Evolutionary conservation across 2,888 invertebrate genomes (phyloP).

Genomic region (Tetheella fluctuosa): DNA sequence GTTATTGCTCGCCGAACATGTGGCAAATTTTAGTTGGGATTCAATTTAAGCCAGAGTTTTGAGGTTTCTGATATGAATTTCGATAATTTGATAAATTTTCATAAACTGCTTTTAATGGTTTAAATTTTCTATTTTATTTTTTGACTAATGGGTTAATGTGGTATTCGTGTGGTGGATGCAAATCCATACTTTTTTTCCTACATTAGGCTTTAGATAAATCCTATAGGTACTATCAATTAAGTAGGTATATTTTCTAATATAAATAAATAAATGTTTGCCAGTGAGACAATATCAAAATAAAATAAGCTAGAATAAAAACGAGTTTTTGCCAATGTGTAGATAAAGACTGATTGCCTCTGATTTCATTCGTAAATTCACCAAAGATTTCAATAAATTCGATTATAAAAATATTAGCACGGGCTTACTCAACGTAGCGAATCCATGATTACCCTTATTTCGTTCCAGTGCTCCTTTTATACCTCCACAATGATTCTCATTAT

Average conservation of each 20-base stretch:
- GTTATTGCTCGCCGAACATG: slow-evolving; percentile 49
- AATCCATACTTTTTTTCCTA: too few relatives aligned
- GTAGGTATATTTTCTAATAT: too few relatives aligned
- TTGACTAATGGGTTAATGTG: too few relatives aligned
- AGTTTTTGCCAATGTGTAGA: not conserved
- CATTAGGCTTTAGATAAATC: too few relatives aligned
- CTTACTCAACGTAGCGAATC: slow-evolving; percentile 43
- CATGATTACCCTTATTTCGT: slow-evolving; percentile 56
- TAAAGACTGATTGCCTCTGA: not conserved
- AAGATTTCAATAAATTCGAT: not conserved
- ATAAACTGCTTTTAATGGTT: not conserved
- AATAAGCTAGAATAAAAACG: not conserved
- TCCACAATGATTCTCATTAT: slow-evolving; percentile 65
- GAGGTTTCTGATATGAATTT: slow-evolving; percentile 11
- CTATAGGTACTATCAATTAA: too few relatives aligned
- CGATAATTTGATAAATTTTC: slow-evolving; percentile 1
- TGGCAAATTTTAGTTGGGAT: slow-evolving; percentile 40
- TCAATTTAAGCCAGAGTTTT: slow-evolving; percentile 20
- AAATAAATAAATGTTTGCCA: too few relatives aligned
- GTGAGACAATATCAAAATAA: not conserved
- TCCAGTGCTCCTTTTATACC: slow-evolving; percentile 53
- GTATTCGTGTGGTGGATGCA: too few relatives aligned
- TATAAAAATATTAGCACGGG: slow-evolving; percentile 1
- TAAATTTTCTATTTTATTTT: not conserved
- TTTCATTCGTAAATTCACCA: not conserved